phyloP scores from a whole-genome alignment of 2,888 invertebrate species.

The Agrochola litura region DNA sequence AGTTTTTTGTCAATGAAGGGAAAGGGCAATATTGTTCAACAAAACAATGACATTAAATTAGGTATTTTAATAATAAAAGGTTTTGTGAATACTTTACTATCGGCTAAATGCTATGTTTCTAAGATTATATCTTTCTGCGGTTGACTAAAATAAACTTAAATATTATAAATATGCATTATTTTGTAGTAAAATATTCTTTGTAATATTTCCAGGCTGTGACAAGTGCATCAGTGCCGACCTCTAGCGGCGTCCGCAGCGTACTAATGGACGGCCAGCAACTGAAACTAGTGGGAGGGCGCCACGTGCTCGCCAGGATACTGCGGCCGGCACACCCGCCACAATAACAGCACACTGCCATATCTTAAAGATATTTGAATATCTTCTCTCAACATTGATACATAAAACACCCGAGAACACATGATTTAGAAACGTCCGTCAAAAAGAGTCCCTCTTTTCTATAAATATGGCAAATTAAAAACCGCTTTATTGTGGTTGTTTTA shows the following conservation, averaged over 20 bases:
- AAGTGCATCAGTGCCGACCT: constrained; percentile 72
- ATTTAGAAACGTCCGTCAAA: background rate
- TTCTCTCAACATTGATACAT: background rate
- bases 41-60: background rate
- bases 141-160: background rate
- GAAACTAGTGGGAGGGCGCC: constrained; percentile 85
- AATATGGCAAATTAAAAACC: background rate
- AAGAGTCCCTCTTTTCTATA: background rate
- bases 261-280: constrained; percentile 88
- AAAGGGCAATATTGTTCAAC: background rate
- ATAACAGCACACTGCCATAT: constrained; percentile 52
- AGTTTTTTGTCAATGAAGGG: background rate
- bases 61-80: background rate
- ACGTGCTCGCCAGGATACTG: constrained; percentile 84
- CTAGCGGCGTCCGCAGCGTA: constrained; percentile 83
- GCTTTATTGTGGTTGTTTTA: too few relatives aligned
- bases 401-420: constrained; percentile 2
- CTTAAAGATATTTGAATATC: constrained; percentile 8
- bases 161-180: background rate
- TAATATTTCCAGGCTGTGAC: constrained; percentile 71
- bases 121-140: background rate
- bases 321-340: constrained; percentile 84
- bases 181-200: background rate
- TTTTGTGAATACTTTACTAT: background rate
- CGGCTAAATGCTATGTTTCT: background rate